These are phyloP conservation scores for Caenorhabditis auriculariae DNA, from an alignment of 2,888 invertebrate genomes.

Conservation along the genomic window DNA sequence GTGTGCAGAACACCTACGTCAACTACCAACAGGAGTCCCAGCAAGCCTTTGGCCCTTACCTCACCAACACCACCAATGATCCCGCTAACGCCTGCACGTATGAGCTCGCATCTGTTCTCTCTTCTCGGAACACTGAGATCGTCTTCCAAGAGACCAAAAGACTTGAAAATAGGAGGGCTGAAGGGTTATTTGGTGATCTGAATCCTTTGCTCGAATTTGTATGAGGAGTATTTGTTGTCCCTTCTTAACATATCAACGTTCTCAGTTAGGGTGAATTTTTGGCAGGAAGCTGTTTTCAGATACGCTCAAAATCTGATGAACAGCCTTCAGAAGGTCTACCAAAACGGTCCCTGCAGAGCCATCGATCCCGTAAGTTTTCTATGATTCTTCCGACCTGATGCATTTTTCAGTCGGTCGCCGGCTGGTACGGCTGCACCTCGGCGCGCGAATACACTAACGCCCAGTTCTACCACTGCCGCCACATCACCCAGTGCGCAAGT, in stretches of 20 bases:
- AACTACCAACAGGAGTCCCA: constrained; percentile 26
- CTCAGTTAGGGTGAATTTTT: not conserved
- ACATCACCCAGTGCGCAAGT: constrained; percentile 29
- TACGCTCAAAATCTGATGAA: constrained; percentile 40
- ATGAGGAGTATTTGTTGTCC: no score
- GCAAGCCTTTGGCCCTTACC: constrained; percentile 15
- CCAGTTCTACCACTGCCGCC: constrained; percentile 37
- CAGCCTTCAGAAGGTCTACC: constrained; percentile 22
- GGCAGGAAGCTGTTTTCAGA: constrained; percentile 3
- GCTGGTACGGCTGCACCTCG: constrained; percentile 35
- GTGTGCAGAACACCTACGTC: constrained; percentile 34
- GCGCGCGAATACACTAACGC: constrained; percentile 37
- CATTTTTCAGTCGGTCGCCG: constrained; percentile 21
- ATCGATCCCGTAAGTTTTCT: constrained; percentile 20
- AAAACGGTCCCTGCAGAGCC: constrained; percentile 31
- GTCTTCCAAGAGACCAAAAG: no score
- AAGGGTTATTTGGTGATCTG: no score
- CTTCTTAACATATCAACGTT: not conserved
- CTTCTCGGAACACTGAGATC: no score
- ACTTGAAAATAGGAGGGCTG: not conserved
- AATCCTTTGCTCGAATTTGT: no score
- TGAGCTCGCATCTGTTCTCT: not conserved
- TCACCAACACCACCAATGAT: constrained; percentile 8
- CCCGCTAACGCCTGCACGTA: constrained; percentile 30
- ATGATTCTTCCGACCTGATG: not conserved